A percentile compares a stretch with the other conserved stretches of the same genome.
These are phyloP conservation scores for Xestoiulus laeticollis DNA, from an alignment of 2,888 invertebrate genomes.

Conservation along the genomic window DNA sequence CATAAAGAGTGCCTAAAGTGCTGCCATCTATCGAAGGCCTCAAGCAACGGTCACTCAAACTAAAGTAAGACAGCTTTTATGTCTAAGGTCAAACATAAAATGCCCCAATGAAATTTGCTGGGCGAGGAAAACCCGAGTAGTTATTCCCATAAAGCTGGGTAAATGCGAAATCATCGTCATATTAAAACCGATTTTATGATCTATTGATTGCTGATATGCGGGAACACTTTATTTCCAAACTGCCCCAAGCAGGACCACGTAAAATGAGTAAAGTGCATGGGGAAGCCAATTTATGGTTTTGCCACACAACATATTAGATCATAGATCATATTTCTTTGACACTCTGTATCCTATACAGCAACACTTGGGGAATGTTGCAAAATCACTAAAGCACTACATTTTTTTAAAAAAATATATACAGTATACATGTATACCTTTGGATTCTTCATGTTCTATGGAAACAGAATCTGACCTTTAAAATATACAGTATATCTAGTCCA, in stretches of 20 bases:
- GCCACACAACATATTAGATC: background rate
- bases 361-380: too few relatives aligned
- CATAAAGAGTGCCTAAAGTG: background rate
- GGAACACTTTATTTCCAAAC: constrained; percentile 13
- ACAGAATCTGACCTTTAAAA: too few relatives aligned
- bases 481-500: background rate
- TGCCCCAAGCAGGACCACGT: background rate
- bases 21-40: background rate
- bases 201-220: constrained; percentile 1
- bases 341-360: background rate
- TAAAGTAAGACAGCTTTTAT: background rate
- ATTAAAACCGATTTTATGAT: constrained; percentile 24
- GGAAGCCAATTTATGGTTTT: background rate
- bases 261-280: background rate
- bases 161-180: constrained; percentile 24
- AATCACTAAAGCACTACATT: too few relatives aligned
- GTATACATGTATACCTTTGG: too few relatives aligned
- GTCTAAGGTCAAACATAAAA: background rate
- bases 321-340: background rate
- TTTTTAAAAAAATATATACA: too few relatives aligned
- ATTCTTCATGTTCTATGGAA: too few relatives aligned
- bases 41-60: background rate
- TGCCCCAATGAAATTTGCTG: too few relatives aligned
- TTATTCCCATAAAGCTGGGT: background rate
- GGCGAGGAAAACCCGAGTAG: background rate